A percentile compares a stretch with the other conserved stretches of the same genome.
Conservation (phyloP, 2,797 vertebrate species). For the Paratrypauchen microcephalus region DNA sequence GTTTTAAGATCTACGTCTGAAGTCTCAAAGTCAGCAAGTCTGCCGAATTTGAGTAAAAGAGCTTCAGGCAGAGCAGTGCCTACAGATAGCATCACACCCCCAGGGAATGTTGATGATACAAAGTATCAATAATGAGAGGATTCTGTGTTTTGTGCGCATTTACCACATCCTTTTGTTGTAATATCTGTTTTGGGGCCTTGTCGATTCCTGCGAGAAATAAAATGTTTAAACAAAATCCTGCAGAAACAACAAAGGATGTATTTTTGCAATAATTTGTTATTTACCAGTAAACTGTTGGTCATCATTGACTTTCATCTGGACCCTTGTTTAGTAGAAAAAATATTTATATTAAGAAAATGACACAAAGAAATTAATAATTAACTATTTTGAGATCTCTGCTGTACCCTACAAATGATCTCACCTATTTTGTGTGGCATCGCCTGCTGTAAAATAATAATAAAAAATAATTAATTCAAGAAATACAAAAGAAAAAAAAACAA, state of each 20-base stretch:
- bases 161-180: conserved; percentile 65
- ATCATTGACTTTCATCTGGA: conserved; percentile 26
- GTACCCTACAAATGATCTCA: conserved; percentile 27
- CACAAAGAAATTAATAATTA: conserved; percentile 10
- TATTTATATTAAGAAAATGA: not conserved
- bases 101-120: too few species aligned
- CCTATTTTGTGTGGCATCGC: conserved; percentile 51
- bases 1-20: too few species aligned
- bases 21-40: too few species aligned
- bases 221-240: not conserved
- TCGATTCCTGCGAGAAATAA: conserved; percentile 68
- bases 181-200: conserved; percentile 65
- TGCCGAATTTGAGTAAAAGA: too few species aligned
- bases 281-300: conserved; percentile 65
- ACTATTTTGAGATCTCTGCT: not conserved
- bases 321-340: conserved; percentile 33
- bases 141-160: conserved; percentile 1
- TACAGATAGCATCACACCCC: too few species aligned
- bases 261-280: not conserved
- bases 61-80: too few species aligned
- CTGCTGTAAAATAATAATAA: conserved; percentile 35
- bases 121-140: too few species aligned
- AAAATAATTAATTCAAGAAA: not conserved
- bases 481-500: not conserved
- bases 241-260: not conserved